Base-by-base conservation (phyloP, 35 echinoderm and acorn worm genomes). In the Patiria miniata region DNA sequence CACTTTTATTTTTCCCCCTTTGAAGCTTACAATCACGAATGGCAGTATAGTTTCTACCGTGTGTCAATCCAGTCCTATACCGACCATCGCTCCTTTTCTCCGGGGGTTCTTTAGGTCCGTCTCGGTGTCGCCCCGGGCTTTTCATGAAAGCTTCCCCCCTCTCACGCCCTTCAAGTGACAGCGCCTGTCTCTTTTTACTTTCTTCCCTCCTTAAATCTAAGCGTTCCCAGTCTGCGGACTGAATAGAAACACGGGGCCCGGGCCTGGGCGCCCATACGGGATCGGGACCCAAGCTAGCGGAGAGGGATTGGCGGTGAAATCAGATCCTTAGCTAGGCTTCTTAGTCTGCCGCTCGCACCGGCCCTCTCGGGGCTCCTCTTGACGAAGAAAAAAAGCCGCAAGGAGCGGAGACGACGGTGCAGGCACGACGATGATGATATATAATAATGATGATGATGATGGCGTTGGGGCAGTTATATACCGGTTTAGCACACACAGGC, bases 81-180 rank as follows among this genome's bases (percentile, higher is more conserved):
- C 65, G 65, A 30, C 34, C 65, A 26, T 73, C 65, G 26, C 21
- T 73, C 65, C 65, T 5, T 73, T 34, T 73, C 65, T 73, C 29
- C 34, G 9, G 22, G n/a, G 14, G 23, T 36, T 28, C 65, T 73
- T 73, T 23, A 14, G 34, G 34, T 23, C 65, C 26, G n/a, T 73
- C 65, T 22, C 26, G 34, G 34, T 73, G 65, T 73, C 65, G 65
- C 65, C 65, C 3, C 65, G 34, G 65, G 65, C 65, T 30, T 73
- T 73, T 32, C 22, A 28, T 10, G 65, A 73, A 73, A 73, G 26
- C 65, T 26, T 73, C 26, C 34, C 34, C 65, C 65, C 65, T 73
- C 65, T 73, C 34, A 73, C 65, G 26, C 65, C 65, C 65, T 73
- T 73, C 2, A 73, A 73, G 65, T 73, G 65, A 73, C 65, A 73